phyloP scores from a whole-genome alignment of 2,797 vertebrate species.

The Argyrosomus regius region DNA sequence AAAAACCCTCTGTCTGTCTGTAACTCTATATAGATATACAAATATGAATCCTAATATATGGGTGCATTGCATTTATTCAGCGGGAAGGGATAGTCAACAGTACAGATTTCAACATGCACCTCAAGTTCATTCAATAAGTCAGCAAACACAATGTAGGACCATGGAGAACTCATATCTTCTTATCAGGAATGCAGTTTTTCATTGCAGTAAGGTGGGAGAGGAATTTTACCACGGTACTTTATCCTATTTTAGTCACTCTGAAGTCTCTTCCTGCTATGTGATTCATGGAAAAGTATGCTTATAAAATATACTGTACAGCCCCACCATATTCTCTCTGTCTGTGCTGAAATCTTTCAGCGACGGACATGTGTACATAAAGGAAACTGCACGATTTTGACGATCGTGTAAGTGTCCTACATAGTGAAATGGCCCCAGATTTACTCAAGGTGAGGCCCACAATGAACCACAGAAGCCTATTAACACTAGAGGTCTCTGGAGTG shows the following conservation, averaged over 20 bases:
- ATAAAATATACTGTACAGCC: constrained; percentile 48
- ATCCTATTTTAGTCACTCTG: constrained; percentile 73
- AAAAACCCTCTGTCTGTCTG: constrained; percentile 83
- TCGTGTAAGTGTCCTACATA: constrained; percentile 73
- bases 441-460: constrained; percentile 82
- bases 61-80: constrained; percentile 76
- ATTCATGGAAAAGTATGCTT: constrained; percentile 74
- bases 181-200: constrained; percentile 79
- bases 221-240: constrained; percentile 70
- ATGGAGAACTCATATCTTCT: constrained; percentile 73
- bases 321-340: constrained; percentile 15
- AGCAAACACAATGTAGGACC: constrained; percentile 72
- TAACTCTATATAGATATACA: constrained; percentile 85
- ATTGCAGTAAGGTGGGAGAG: constrained; percentile 77
- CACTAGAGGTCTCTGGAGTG: constrained; percentile 84
- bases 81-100: constrained; percentile 67
- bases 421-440: constrained; percentile 77
- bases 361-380: constrained; percentile 10
- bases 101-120: constrained; percentile 69
- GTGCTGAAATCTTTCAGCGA: constrained; percentile 19
- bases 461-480: constrained; percentile 82
- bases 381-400: constrained; percentile 29
- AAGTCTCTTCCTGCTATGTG: constrained; percentile 69
- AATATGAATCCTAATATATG: constrained; percentile 83
- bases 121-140: constrained; percentile 83